A percentile compares a stretch with the other conserved stretches of the same genome.
Evolutionary conservation across 2,888 invertebrate species (phyloP).

Genomic region (Strigamia maritima): DNA sequence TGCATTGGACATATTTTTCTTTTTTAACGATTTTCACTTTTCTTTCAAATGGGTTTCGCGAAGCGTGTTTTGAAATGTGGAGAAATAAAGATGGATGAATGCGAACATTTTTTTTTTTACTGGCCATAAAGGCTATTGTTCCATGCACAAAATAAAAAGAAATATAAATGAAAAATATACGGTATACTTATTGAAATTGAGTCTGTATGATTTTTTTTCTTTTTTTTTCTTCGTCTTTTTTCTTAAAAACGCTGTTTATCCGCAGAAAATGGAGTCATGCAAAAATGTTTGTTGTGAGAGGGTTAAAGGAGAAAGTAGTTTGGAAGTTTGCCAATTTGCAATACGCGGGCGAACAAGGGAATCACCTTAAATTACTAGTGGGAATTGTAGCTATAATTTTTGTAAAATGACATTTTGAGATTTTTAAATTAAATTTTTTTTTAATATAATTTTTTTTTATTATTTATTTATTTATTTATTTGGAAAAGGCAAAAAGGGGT

Average conservation of each 20-base stretch:
- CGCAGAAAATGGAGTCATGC: background rate
- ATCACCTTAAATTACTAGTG: slow-evolving; percentile 17
- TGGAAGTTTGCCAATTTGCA: slow-evolving; percentile 29
- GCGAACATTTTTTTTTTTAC: background rate
- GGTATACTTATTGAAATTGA: background rate
- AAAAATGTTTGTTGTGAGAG: slow-evolving; percentile 11
- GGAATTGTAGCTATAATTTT: slow-evolving; percentile 30
- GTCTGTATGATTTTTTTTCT: background rate
- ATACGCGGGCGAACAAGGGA: slow-evolving; percentile 24
- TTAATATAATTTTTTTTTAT: background rate
- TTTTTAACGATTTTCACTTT: background rate
- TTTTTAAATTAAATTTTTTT: no score
- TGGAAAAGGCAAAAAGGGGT: background rate
- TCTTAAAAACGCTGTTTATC: slow-evolving; percentile 12
- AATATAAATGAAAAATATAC: background rate
- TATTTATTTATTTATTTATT: background rate
- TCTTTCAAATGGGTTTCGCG: background rate
- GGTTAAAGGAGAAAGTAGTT: slow-evolving; percentile 23
- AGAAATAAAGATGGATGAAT: slow-evolving; percentile 25
- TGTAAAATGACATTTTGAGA: background rate
- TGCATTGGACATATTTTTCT: background rate
- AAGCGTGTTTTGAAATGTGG: background rate
- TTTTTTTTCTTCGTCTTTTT: background rate
- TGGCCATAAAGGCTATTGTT: slow-evolving; percentile 10
- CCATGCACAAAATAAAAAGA: background rate